Evolutionary conservation across 1,140 invertebrate species (phyloP).

Genomic region (Cydia amplana): DNA sequence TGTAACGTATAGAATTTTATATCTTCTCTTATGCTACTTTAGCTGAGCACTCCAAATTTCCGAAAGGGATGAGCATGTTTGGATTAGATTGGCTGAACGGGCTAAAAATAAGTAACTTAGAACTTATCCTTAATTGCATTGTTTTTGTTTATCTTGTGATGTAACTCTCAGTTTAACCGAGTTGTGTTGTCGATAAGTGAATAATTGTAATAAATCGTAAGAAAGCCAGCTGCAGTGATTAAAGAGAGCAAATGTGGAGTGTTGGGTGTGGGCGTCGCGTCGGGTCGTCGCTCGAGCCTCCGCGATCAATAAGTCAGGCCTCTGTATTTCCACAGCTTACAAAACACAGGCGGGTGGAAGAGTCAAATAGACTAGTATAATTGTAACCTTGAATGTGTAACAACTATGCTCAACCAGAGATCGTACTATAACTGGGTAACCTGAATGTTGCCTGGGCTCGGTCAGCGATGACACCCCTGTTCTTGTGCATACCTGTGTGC

Average conservation of each 20-base stretch:
- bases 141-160: not conserved
- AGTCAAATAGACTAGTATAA: not conserved
- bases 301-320: conserved; percentile 33
- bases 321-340: not conserved
- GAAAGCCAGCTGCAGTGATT: conserved; percentile 18
- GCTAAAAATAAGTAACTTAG: not conserved
- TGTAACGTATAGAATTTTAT: not conserved
- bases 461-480: not conserved
- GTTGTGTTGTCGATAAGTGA: not conserved
- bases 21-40: not conserved
- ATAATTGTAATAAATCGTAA: conserved; percentile 11
- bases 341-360: not conserved
- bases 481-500: not conserved
- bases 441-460: not conserved
- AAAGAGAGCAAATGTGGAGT: conserved; percentile 19
- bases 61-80: too few relatives aligned
- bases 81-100: not conserved
- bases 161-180: not conserved
- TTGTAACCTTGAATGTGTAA: not conserved
- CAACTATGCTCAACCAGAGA: not conserved
- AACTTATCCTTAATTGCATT: not conserved
- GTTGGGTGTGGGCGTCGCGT: conserved; percentile 11
- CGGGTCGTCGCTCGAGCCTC: conserved; percentile 27
- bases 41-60: too few relatives aligned
- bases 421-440: not conserved